Base-by-base conservation (phyloP, 2,797 vertebrate species). In the Acrossocheilus fasciatus region DNA sequence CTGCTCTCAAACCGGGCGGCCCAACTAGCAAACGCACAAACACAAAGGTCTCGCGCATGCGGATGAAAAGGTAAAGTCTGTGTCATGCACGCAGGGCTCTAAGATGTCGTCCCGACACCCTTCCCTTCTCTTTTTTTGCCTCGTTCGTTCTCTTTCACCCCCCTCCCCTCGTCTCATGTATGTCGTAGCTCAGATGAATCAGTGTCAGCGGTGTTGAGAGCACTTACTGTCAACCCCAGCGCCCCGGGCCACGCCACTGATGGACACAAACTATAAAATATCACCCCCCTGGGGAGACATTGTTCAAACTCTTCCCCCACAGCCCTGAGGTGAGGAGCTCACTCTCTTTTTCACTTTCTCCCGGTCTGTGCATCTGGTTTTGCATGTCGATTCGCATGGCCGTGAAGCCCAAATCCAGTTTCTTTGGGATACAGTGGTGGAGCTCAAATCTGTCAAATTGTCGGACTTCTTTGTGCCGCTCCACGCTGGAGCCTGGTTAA, bases 181-280 rank as follows among this genome's bases (percentile, higher is more conserved):
- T 95, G 95, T 96, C 95, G 94, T 92, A 93, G 93, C 93, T 93
- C 92, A 93, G 93, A 96, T 96, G 96, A 96, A 96, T 96, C 95
- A 96, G 95, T 95, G 95, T 96, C 95, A 96, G 93, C 91, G 88
- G 93, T 96, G 95, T 96, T 95, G 95, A 96, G 95, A 96, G 95
- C 95, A 96, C 95, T 96, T 96, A 96, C 95, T 96, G 96, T 96
- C 95, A 96, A 95, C 95, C 95, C 93, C 91, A 92, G 93, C 70
- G 94, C 95, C 95, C 95, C 90, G n/a, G 95, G 96, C 94, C 94
- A 94, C 81, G 88, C 91, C 94, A 95, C 95, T 95, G 95, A 96
- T 96, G 95, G 95, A 96, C 95, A 96, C 95, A 96, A 96, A 96
- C 96, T 96, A 96, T 96, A 96, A 96, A 96, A 96, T 96, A 96